phyloP scores from a whole-genome alignment of 2,888 invertebrate species.

The Eulithis prunata region DNA sequence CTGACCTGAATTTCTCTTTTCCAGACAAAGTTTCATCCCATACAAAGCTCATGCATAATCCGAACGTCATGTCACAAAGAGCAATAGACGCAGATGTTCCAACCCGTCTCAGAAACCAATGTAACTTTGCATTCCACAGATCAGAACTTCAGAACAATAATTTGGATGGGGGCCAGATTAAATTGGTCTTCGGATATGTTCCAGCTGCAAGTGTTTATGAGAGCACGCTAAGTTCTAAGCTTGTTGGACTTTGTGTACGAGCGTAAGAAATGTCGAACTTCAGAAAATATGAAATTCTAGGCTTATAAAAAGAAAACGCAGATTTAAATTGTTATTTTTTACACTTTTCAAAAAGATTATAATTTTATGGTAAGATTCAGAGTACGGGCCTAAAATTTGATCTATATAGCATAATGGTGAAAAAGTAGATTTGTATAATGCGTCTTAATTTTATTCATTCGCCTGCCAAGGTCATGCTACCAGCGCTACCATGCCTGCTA shows the following conservation, averaged over 20 bases:
- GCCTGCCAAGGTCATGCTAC: no score
- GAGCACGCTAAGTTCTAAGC: conserved; percentile 17
- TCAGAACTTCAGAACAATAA: conserved; percentile 36
- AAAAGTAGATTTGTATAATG: no score
- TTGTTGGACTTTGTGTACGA: conserved; percentile 4
- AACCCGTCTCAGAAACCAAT: conserved; percentile 32
- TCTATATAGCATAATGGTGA: no score
- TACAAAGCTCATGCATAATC: conserved; percentile 11
- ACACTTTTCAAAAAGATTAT: no score
- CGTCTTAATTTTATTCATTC: no score
- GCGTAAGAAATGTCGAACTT: neutral
- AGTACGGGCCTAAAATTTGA: no score
- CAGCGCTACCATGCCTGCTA: no score
- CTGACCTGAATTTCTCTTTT: neutral
- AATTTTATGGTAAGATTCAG: no score
- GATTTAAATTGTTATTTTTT: no score
- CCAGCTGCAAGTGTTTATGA: conserved; percentile 20
- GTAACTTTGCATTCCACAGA: conserved; percentile 41
- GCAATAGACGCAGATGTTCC: conserved; percentile 31
- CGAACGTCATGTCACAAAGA: conserved; percentile 19
- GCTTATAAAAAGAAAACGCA: no score
- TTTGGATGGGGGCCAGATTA: conserved; percentile 36
- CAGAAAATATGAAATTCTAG: no score
- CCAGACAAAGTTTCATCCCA: neutral
- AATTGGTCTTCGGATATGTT: conserved; percentile 27